Percentiles rank a stretch among this genome's conserved stretches.
These are phyloP conservation scores for Dinoponera quadriceps DNA, from an alignment of 1,140 invertebrate genomes.

Conservation along the genomic window DNA sequence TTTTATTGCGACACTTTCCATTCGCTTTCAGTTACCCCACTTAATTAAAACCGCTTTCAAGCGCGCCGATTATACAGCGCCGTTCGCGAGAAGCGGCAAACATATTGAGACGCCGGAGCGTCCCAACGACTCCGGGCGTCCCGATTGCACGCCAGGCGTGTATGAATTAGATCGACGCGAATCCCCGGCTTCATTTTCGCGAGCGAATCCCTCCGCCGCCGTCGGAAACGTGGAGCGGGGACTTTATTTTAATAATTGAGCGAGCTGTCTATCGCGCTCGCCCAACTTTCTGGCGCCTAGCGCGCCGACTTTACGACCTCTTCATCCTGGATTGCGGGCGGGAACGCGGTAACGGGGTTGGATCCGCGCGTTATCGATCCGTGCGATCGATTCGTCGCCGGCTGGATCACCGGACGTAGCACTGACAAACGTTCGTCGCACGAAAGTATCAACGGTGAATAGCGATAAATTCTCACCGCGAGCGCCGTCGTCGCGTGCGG, in stretches of 20 bases:
- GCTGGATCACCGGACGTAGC: constrained; percentile 38
- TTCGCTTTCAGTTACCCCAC: constrained; percentile 40
- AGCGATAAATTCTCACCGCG: constrained; percentile 67
- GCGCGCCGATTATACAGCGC: constrained; percentile 36
- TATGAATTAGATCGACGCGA: constrained; percentile 63
- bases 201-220: constrained; percentile 19
- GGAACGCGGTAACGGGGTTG: neutral
- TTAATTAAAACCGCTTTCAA: constrained; percentile 54
- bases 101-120: constrained; percentile 49
- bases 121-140: constrained; percentile 61
- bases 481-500: constrained; percentile 6
- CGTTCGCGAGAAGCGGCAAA: constrained; percentile 46
- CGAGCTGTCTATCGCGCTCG: constrained; percentile 52
- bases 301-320: constrained; percentile 25
- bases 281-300: constrained; percentile 43
- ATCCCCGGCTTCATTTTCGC: constrained; percentile 54
- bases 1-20: constrained; percentile 48
- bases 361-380: constrained; percentile 28
- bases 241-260: constrained; percentile 76
- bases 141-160: constrained; percentile 52
- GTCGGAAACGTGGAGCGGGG: constrained; percentile 28
- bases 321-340: constrained; percentile 18
- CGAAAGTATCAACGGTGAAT: constrained; percentile 68
- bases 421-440: constrained; percentile 65
- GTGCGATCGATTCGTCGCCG: constrained; percentile 17